Conservation (phyloP, 2,113 vertebrate genomes). For the Chauna torquata region DNA sequence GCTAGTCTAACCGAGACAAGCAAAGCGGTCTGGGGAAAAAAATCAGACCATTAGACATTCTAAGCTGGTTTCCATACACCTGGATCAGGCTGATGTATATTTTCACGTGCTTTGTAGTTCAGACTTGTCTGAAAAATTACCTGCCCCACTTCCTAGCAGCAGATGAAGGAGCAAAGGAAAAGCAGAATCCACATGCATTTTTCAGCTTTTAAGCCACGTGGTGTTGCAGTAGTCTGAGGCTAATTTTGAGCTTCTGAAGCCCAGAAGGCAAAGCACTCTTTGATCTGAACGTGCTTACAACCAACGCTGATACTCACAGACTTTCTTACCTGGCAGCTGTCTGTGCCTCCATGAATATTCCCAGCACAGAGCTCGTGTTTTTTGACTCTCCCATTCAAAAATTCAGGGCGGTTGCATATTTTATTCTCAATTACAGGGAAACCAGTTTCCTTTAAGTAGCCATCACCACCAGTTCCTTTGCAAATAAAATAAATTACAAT, state of each 20-base stretch:
- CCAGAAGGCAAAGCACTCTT: neutral
- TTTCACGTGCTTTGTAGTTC: neutral
- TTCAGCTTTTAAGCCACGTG: rapidly evolving
- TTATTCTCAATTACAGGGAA: slow-evolving; percentile 96
- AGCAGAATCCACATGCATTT: neutral
- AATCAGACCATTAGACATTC: neutral
- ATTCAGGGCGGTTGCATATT: slow-evolving; percentile 87
- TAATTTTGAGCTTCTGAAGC: neutral
- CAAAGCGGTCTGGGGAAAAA: neutral
- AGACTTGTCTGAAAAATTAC: neutral
- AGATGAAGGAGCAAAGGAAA: neutral
- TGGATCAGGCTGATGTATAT: rapidly evolving
- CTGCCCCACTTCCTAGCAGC: neutral
- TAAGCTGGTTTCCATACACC: neutral
- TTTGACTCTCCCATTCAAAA: slow-evolving; percentile 81
- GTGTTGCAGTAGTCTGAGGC: neutral
- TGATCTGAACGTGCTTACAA: neutral
- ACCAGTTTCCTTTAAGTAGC: slow-evolving; percentile 88
- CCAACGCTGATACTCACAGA: neutral
- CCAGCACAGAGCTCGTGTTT: slow-evolving; percentile 89
- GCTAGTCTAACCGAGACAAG: neutral
- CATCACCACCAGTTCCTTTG: slow-evolving; percentile 81
- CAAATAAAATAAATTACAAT: neutral
- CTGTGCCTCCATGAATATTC: slow-evolving; percentile 84
- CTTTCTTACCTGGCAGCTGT: slow-evolving; percentile 90